phyloP scores from a whole-genome alignment of 2,113 vertebrate species.

The Anseranas semipalmata region DNA sequence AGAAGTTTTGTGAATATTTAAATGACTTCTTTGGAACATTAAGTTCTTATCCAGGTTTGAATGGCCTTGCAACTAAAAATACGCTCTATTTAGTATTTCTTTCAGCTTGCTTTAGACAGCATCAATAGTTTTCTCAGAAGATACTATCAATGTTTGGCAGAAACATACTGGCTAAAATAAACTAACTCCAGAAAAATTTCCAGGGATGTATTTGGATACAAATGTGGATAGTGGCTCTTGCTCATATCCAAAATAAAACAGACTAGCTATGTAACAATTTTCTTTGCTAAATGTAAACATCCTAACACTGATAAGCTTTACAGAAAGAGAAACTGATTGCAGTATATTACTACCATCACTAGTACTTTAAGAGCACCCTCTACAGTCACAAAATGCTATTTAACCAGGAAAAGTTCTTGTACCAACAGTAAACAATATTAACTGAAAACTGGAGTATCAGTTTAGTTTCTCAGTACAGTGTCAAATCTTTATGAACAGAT shows the following conservation, averaged over 20 bases:
- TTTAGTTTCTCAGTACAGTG: neutral
- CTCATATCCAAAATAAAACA: conserved; percentile 28
- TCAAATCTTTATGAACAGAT: neutral
- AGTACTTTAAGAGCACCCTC: conserved; percentile 63
- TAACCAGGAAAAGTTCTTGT: neutral
- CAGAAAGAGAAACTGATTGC: neutral
- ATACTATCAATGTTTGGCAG: conserved; percentile 65
- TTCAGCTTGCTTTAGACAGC: conserved; percentile 41
- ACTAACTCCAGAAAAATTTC: conserved; percentile 49
- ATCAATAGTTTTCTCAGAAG: conserved; percentile 67
- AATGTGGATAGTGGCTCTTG: conserved; percentile 8
- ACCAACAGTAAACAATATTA: neutral
- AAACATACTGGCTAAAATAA: conserved; percentile 68
- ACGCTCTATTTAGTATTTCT: neutral
- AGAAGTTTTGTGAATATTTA: neutral
- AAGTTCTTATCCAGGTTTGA: neutral
- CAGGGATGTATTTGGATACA: conserved; percentile 51
- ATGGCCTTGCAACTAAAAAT: conserved; percentile 29
- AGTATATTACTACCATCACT: neutral
- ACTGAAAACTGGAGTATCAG: neutral
- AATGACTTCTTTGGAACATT: neutral
- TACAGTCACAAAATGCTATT: conserved; percentile 32
- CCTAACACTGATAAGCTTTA: neutral
- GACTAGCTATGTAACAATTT: neutral
- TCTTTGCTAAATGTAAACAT: neutral